Conservation (phyloP, 2,888 invertebrate genomes). For the Nemotelus pantherinus region DNA sequence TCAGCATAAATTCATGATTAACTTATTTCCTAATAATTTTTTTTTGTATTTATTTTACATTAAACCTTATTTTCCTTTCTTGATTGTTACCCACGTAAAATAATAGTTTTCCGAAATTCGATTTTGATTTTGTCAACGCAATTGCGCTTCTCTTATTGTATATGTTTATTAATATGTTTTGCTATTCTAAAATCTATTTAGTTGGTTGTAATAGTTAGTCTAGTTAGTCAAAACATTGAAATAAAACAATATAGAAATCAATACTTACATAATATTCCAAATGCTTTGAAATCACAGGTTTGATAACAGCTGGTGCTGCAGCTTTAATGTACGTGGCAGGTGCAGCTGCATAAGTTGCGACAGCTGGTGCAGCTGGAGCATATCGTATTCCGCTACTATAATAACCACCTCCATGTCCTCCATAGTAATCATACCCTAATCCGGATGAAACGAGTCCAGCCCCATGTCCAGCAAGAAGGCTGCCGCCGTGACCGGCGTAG, state of each 20-base stretch:
- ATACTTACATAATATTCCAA: conserved; percentile 71
- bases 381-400: conserved; percentile 59
- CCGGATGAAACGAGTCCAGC: conserved; percentile 25
- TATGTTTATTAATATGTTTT: too few species aligned
- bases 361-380: conserved; percentile 60
- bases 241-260: background rate
- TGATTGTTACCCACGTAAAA: too few species aligned
- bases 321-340: conserved; percentile 62
- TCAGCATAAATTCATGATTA: too few species aligned
- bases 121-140: too few species aligned
- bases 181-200: too few species aligned
- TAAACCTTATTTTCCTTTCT: too few species aligned
- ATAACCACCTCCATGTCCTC: conserved; percentile 55
- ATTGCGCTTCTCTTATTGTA: too few species aligned
- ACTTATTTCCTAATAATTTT: too few species aligned
- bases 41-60: too few species aligned
- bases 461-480: conserved; percentile 48
- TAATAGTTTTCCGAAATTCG: too few species aligned
- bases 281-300: conserved; percentile 71
- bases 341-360: conserved; percentile 60
- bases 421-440: conserved; percentile 40
- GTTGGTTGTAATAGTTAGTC: background rate
- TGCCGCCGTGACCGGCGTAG: conserved; percentile 41
- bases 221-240: background rate
- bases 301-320: conserved; percentile 63